Evolutionary conservation across 2,888 invertebrate genomes (phyloP).

Genomic region (Aradus depressus): DNA sequence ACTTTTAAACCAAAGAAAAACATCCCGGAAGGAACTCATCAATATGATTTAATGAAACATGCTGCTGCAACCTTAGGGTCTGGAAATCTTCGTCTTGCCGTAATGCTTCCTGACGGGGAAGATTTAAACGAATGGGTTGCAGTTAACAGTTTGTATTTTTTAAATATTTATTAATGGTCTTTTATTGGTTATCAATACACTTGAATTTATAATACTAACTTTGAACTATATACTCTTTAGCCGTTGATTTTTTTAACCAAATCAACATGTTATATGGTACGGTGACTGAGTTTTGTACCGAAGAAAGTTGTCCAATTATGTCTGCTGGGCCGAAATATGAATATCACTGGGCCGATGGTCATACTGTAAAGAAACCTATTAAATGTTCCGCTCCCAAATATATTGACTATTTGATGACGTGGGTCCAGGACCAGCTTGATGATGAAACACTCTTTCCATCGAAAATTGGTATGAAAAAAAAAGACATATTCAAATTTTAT

Average conservation of each 20-base stretch:
- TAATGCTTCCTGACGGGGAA: conserved; percentile 95
- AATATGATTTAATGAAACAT: conserved; percentile 98
- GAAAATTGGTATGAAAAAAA: conserved; percentile 62
- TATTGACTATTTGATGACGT: conserved; percentile 98
- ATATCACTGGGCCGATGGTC: conserved; percentile 99
- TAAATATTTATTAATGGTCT: neutral
- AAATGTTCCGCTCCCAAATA: conserved; percentile 98
- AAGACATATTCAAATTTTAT: neutral
- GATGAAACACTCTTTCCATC: conserved; percentile 97
- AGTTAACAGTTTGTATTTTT: conserved; percentile 67
- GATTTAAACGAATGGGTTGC: conserved; percentile 99
- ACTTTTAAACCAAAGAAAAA: conserved; percentile 99
- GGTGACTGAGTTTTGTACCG: conserved; percentile 98
- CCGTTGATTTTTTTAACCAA: conserved; percentile 99
- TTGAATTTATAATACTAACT: no score
- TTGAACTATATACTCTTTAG: conserved; percentile 44
- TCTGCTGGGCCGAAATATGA: conserved; percentile 98
- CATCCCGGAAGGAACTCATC: conserved; percentile 96
- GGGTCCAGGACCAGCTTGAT: conserved; percentile 98
- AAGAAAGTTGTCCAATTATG: conserved; percentile 95
- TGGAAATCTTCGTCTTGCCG: conserved; percentile 90
- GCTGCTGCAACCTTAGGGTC: conserved; percentile 97
- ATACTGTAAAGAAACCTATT: conserved; percentile 94
- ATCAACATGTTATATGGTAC: conserved; percentile 99
- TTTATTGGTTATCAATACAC: no score